Evolutionary conservation across 2,888 invertebrate species (phyloP), one percentile per base, ranked within the genome.

Genomic region (Drosophila quasianomalipes): DNA sequence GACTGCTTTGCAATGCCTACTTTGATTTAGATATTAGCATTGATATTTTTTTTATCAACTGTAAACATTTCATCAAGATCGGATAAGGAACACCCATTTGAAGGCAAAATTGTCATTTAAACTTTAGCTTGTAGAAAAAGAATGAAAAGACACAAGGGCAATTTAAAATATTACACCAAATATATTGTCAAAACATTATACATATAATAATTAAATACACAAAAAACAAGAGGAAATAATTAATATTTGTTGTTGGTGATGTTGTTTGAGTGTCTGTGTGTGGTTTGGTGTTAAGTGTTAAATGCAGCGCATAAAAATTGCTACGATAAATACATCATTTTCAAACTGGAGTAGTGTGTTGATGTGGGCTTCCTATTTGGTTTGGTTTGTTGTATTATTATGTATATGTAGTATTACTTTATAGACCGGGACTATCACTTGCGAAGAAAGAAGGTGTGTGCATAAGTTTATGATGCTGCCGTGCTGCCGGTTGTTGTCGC

Each of bases 351-450:
- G 72, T 74, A 57, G 64, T 70, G 49, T 59, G 61, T 53, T 53
- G 55, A 35, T 59, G 52, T 41, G 31, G 26, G 47, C 66, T 61
- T 57, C 28, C 49, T 52, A 49, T 44, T 51, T 37, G 35, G 66
- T 71, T 60, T 68, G 67, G 26, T 74, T 49, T 63, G 52, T 69
- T 64, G 0, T 51, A 59, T 67, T 47, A 66, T 69, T 78, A 78
- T 70, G 41, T 71, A 73, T 79, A 70, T 74, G 63, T 53, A 4
- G 67, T 81, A 73, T 85, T 79, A 86, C 78, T 86, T 82, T 80
- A 82, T 88, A 81, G 76, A 85, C 85, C 88, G 79, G 88, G 83
- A 88, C 88, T 85, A 85, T 85, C 85, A 85, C 85, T 81, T 88
- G 85, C 72, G 72, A 70, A 68, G 51, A 79, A 77, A 70, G 65